Conservation (phyloP, 1,140 invertebrate species). For the Drosophila eugracilis region DNA sequence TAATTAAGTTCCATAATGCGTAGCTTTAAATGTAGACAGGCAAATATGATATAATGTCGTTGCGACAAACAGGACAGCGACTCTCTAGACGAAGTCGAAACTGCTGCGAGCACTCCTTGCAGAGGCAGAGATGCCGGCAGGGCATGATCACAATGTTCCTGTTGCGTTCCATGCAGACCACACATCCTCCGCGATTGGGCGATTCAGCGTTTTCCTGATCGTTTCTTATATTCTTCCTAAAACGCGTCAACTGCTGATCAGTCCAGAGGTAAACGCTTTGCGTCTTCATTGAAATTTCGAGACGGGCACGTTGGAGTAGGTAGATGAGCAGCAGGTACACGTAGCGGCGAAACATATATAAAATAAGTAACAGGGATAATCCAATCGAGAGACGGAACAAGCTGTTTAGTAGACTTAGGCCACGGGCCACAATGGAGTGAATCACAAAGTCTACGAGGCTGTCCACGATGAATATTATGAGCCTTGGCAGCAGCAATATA, state of each 20-base stretch:
- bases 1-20: too few species aligned
- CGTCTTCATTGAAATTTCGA: conserved; percentile 22
- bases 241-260: conserved; percentile 17
- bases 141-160: conserved; percentile 59
- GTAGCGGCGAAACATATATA: conserved; percentile 59
- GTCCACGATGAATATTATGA: conserved; percentile 30
- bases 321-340: conserved; percentile 26
- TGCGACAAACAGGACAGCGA: conserved; percentile 59
- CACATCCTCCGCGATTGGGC: conserved; percentile 24
- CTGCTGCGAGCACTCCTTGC: conserved; percentile 51
- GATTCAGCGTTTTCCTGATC: background rate
- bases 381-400: conserved; percentile 50
- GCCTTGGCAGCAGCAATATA: conserved; percentile 38
- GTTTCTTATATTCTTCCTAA: conserved; percentile 12
- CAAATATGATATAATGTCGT: conserved; percentile 28
- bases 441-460: conserved; percentile 22
- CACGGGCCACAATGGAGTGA: conserved; percentile 15
- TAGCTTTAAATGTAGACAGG: conserved; percentile 52
- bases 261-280: conserved; percentile 25
- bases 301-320: conserved; percentile 6
- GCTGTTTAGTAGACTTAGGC: conserved; percentile 41
- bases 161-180: conserved; percentile 55
- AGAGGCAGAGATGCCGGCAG: conserved; percentile 63
- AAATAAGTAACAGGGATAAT: conserved; percentile 34
- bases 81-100: background rate